Percentiles rank a stretch among this genome's conserved stretches.
These are phyloP conservation scores for Oostethus manadensis DNA, from an alignment of 2,113 vertebrate species.

Conservation along the genomic window DNA sequence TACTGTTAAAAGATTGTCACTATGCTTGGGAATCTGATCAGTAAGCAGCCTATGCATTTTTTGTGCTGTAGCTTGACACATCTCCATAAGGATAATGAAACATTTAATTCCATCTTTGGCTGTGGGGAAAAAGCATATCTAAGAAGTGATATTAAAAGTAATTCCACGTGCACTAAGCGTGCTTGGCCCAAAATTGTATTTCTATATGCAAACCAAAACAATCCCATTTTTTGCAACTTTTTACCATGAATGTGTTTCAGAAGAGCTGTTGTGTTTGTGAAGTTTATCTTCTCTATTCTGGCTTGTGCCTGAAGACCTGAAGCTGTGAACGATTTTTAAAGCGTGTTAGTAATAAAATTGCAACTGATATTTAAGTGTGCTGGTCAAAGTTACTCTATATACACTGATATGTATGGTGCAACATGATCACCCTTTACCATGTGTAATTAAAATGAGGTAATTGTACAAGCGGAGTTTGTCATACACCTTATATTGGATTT, in stretches of 20 bases:
- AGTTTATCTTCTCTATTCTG: constrained; percentile 60
- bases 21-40: constrained; percentile 55
- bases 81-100: constrained; percentile 22
- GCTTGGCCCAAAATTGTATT: constrained; percentile 19
- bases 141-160: no score
- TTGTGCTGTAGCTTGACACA: constrained; percentile 26
- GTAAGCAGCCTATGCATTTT: constrained; percentile 54
- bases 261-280: constrained; percentile 38
- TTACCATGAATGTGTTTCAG: constrained; percentile 63
- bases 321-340: constrained; percentile 80
- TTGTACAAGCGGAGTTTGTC: no score
- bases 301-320: constrained; percentile 80
- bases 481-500: no score
- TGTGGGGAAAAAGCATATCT: constrained; percentile 4
- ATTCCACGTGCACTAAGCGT: background rate
- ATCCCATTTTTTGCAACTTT: constrained; percentile 22
- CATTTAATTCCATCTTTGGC: constrained; percentile 37
- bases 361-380: constrained; percentile 50
- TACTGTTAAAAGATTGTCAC: constrained; percentile 50
- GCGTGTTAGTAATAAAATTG: constrained; percentile 78
- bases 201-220: constrained; percentile 60
- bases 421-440: no score
- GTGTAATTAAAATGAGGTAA: no score
- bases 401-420: no score
- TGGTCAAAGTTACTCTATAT: background rate